Conservation (phyloP, 2,113 vertebrate species). For the Hirundichthys speculiger region DNA sequence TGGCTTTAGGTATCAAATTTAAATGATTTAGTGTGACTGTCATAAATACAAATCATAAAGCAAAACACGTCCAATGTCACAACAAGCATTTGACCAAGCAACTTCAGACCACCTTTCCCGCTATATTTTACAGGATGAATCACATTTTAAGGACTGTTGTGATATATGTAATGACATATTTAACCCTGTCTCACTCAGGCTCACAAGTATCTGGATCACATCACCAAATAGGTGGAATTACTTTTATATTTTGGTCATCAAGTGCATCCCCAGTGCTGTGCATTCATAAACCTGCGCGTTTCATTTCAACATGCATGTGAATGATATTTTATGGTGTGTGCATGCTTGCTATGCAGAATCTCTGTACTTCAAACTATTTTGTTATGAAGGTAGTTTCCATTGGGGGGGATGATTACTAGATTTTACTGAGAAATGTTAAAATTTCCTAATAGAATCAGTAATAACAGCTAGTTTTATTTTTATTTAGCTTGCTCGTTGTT, state of each 20-base stretch:
- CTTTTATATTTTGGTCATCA: constrained; percentile 74
- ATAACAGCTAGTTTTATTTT: constrained; percentile 14
- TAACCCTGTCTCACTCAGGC: constrained; percentile 78
- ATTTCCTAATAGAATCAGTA: too few relatives aligned
- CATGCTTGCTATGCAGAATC: constrained; percentile 67
- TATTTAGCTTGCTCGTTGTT: constrained; percentile 49
- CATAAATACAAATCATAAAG: constrained; percentile 26
- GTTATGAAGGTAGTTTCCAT: constrained; percentile 56
- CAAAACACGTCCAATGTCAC: constrained; percentile 30
- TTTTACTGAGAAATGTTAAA: too few relatives aligned
- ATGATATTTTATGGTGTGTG: constrained; percentile 62
- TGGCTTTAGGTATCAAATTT: constrained; percentile 31
- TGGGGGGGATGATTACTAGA: constrained; percentile 38
- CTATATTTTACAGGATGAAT: constrained; percentile 41
- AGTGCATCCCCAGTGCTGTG: constrained; percentile 73
- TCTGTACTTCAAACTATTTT: constrained; percentile 61
- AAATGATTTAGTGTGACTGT: constrained; percentile 29
- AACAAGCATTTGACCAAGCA: background rate
- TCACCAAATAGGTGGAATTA: constrained; percentile 79
- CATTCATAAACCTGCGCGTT: constrained; percentile 55
- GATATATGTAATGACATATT: constrained; percentile 70
- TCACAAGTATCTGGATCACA: constrained; percentile 76
- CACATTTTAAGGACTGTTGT: constrained; percentile 52
- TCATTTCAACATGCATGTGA: constrained; percentile 71
- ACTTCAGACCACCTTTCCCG: constrained; percentile 30